Conservation (phyloP, 2,888 invertebrate species). For the Empis stercorea region DNA sequence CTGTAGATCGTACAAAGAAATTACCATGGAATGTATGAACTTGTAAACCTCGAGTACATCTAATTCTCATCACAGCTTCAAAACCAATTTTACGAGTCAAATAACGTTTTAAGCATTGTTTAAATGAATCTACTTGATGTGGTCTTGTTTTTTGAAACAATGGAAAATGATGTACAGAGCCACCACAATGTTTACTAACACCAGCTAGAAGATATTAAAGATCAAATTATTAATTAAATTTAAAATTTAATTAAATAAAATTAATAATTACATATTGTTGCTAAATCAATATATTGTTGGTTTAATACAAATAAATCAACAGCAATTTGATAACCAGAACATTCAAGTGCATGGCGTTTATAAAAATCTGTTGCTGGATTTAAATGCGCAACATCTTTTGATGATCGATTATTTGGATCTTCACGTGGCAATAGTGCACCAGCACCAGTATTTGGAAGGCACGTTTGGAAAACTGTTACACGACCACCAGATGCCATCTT, state of each 20-base stretch:
- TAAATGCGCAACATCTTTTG: conserved; percentile 72
- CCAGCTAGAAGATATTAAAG: conserved; percentile 46
- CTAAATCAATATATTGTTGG: conserved; percentile 86
- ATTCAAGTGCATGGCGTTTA: conserved; percentile 90
- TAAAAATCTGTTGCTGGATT: conserved; percentile 97
- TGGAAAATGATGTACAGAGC: conserved; percentile 85
- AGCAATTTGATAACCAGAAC: conserved; percentile 90
- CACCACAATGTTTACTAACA: conserved; percentile 89
- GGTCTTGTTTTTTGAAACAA: conserved; percentile 62
- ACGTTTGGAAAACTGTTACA: conserved; percentile 86
- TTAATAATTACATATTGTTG: conserved; percentile 66
- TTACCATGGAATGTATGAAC: conserved; percentile 99
- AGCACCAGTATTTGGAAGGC: conserved; percentile 75
- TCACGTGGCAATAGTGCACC: conserved; percentile 75
- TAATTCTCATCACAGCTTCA: conserved; percentile 95
- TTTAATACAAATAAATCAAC: conserved; percentile 92
- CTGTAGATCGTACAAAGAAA: conserved; percentile 97
- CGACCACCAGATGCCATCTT: conserved; percentile 86
- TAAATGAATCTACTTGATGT: conserved; percentile 60
- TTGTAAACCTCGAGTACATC: conserved; percentile 84
- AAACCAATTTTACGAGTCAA: conserved; percentile 94
- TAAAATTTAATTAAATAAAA: neutral
- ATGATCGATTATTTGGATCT: conserved; percentile 71
- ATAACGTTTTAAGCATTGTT: conserved; percentile 70
- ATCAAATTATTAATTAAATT: neutral